Evolutionary conservation across 2,113 vertebrate genomes (phyloP).

Genomic region (Motacilla alba): DNA sequence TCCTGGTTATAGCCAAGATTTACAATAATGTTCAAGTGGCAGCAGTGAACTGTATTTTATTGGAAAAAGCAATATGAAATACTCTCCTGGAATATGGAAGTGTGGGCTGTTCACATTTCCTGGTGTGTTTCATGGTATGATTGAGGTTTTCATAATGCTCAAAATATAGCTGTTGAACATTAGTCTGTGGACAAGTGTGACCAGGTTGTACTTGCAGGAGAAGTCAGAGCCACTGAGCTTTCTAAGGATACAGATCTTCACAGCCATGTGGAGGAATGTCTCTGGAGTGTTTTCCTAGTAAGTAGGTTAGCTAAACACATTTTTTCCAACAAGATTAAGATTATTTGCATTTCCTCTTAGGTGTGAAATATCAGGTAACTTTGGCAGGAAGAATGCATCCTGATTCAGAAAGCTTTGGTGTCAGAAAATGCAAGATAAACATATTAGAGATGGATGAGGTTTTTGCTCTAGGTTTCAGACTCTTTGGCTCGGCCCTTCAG

Average conservation of each 20-base stretch:
- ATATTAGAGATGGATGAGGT: neutral
- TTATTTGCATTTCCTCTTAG: neutral
- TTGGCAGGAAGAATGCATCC: neutral
- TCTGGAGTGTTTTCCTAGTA: conserved; percentile 1
- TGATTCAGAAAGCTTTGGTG: neutral
- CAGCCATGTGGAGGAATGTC: neutral
- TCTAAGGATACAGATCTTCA: neutral
- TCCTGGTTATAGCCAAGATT: neutral
- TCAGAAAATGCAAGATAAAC: neutral
- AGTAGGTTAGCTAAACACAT: neutral
- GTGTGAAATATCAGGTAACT: neutral
- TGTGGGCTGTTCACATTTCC: neutral
- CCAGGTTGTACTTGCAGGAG: neutral
- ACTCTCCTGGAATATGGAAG: neutral
- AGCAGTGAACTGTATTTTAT: neutral
- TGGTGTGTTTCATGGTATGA: neutral
- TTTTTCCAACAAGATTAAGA: neutral
- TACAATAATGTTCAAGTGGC: neutral
- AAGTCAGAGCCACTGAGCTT: neutral
- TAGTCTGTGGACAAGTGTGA: neutral
- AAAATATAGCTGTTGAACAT: neutral
- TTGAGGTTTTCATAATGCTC: neutral
- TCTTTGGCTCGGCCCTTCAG: neutral
- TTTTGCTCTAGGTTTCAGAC: neutral
- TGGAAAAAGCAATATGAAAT: neutral